Base-by-base conservation (phyloP, 2,888 invertebrate species). In the Luperina nickerlii region DNA sequence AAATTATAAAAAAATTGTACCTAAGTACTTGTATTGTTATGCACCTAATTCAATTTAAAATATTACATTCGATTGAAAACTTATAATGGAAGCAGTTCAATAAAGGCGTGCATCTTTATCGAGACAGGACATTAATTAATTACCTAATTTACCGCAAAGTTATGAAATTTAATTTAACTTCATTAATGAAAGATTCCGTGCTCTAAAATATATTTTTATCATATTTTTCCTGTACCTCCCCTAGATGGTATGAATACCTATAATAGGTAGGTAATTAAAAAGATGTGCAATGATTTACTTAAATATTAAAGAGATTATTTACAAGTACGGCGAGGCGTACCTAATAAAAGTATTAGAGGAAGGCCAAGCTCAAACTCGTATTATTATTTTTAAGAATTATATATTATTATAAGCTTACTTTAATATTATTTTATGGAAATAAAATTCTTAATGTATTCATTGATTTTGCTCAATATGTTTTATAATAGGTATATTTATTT, bases 221-320 rank as follows among this genome's bases (percentile, higher is more conserved):
- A 13, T 13, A 51, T 73, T 70, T 60, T 82, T 74, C 45, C 57
- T 54, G 15, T 18, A 54, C 45, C 2, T 32, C 7, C 11, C 57
- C 27, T 73, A 42, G 48, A n/a, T 73, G 15, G 57, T 38, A 24
- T 45, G 8, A 76, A 70, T 42, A 69, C 24, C 20, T 13, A n/a
- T n/a, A n/a, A n/a, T n/a, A n/a, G n/a, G n/a, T n/a, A n/a, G n/a
- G n/a, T n/a, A 71, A 45, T 63, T 65, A 45, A 74, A 78, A 60
- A 54, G 13, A 71, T 24, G 7, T 62, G 24, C n/a, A 45, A 67
- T 38, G 0, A 62, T 66, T 76, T 51, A 60, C 13, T 57, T 60
- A 4, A 38, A 60, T n/a, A 42, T 60, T 60, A 45, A 63, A 57
- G 24, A 72, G 38, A 81, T 60, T 81, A 75, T 75, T 75, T n/a